Base-by-base conservation (phyloP, 2,888 invertebrate genomes). In the Cephalotes varians region DNA sequence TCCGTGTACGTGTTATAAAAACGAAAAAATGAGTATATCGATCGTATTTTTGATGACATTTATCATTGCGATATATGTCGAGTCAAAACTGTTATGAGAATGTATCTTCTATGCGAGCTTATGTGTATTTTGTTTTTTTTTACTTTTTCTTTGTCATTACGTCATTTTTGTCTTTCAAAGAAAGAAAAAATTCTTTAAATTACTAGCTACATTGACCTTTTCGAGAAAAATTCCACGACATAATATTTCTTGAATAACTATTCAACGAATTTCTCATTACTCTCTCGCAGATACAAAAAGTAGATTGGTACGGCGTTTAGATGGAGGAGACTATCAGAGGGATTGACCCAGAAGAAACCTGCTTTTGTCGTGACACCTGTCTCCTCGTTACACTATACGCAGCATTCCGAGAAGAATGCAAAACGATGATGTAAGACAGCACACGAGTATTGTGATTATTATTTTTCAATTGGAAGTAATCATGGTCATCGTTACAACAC, bases 361-460 rank as follows among this genome's bases (percentile, higher is more conserved):
- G 93, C 92, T 92, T 88, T 87, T 89, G 86, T 89, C 90, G 86
- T 87, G 91, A 92, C 93, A 93, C 93, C 93, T 93, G 93, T 93
- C 93, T 93, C 85, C 88, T 92, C 93, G 93, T 93, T 93, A 93
- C 88, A 25, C 80, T 89, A 87, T 85, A 86, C 12, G 4, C 40
- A 82, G 62, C 81, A 58, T 44, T 34, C 21, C 51, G 12, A 37
- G 21, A 31, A 44, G 62, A 74, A 54, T 58, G 74, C 51, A 64
- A 74, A 81, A 49, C 40, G 60, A 73, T 73, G 62, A 73, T 47
- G 62, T 72, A 81, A 73, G 72, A 7, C 21, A 1, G 3, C 37
- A 34, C 15, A 51, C 28, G n/a, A 64, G 64, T 65, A 40, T 65
- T 7, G 28, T 9, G 25, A 54, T 51, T 25, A 28, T 34, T 10